Base-by-base conservation (phyloP, 1,140 invertebrate genomes). In the Zaprionus kolodkinae region DNA sequence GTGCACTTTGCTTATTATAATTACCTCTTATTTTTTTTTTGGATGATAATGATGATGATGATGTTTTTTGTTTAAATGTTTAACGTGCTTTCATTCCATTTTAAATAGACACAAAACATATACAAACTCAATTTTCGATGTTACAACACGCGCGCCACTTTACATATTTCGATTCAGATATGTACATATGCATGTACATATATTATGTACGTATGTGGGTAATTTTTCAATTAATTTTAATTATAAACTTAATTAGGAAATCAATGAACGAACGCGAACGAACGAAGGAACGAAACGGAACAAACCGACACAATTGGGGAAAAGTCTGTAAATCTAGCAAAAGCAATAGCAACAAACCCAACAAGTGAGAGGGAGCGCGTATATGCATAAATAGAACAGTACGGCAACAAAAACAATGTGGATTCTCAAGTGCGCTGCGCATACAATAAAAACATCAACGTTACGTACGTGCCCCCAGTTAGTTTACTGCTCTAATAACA, bases 191-290 rank as follows among this genome's bases (percentile, higher is more conserved):
- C 5, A 38, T 64, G 40, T 57, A 43, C 45, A 60, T 52, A 43
- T 50, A 60, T 52, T 67, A 43, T 67, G 66, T 56, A 67, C 59
- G 48, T 62, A 62, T 81, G 84, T 66, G 73, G 84, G 87, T 92
- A 92, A 92, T 92, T 92, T 92, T 92, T 92, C 91, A 92, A 92
- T 92, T 92, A 91, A 92, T 92, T 92, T 92, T 92, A 92, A 92
- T 92, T 92, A 92, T 92, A 92, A 92, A 92, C 91, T 92, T 92
- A 92, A 92, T 92, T 92, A 92, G 91, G 91, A 92, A 92, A 92
- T 88, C 88, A 91, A 88, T 81, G 87, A 90, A 87, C 87, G 68
- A 81, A 74, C 78, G 81, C 72, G 63, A 65, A 65, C 72, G 63
- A 65, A 65, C 74, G 65, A 45, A 45, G 40, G 40, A 15, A 45